phyloP scores from a whole-genome alignment of 2,113 vertebrate genomes.

The Pandion haliaetus region DNA sequence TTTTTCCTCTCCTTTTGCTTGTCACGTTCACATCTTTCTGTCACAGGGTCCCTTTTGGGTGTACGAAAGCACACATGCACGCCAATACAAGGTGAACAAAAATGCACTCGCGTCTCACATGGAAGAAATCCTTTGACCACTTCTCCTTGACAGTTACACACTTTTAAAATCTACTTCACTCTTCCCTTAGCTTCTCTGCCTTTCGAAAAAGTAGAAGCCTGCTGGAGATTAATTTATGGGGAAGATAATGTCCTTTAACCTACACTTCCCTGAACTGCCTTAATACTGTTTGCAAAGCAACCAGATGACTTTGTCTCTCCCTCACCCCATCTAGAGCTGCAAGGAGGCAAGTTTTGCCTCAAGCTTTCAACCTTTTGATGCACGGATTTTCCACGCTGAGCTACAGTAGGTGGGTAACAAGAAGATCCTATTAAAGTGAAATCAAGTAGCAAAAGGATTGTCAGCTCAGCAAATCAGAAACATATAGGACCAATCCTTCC shows the following conservation, averaged over 20 bases:
- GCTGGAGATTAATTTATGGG: constrained; percentile 79
- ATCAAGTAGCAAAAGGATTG: constrained; percentile 36
- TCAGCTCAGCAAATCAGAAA: constrained; percentile 14
- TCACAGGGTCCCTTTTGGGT: neutral
- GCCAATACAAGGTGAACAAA: constrained; percentile 26
- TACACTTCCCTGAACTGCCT: neutral
- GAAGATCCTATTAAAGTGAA: constrained; percentile 50
- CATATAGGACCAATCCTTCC: neutral
- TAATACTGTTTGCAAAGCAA: neutral
- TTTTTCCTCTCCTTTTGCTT: neutral
- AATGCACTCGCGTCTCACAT: constrained; percentile 40
- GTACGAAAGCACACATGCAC: neutral
- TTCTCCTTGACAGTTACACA: constrained; percentile 66
- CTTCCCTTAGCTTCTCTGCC: constrained; percentile 69
- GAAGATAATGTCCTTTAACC: constrained; percentile 25
- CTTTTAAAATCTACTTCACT: constrained; percentile 83
- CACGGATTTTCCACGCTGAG: neutral
- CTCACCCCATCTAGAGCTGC: neutral
- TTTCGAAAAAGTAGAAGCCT: constrained; percentile 72
- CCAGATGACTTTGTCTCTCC: neutral
- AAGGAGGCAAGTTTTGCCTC: constrained; percentile 20
- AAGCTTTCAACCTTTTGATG: constrained; percentile 38
- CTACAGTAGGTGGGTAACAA: constrained; percentile 6
- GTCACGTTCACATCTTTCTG: neutral
- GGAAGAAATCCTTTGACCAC: constrained; percentile 65